Percentiles rank a stretch among this genome's conserved stretches.
phyloP scores from a whole-genome alignment of 1,140 invertebrate genomes.

The Megalopta genalis region DNA sequence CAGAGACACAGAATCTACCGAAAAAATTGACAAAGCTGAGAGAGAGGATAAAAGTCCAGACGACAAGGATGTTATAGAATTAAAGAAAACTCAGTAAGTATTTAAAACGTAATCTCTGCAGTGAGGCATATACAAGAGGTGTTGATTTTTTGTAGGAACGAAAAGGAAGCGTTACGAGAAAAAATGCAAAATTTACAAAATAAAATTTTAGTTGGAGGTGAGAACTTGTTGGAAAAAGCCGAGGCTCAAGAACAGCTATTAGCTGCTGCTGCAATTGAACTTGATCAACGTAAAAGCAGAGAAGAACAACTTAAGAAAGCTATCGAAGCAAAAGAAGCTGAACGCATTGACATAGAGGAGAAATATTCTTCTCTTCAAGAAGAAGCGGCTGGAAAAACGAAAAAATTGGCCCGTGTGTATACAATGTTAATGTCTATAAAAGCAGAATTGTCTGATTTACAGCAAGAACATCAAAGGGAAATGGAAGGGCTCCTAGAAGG shows the following conservation, averaged over 20 bases:
- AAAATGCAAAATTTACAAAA: conserved; percentile 95
- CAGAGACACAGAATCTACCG: conserved; percentile 61
- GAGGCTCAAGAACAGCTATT: conserved; percentile 95
- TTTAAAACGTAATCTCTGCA: conserved; percentile 3
- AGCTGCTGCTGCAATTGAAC: conserved; percentile 93
- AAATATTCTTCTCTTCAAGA: conserved; percentile 96
- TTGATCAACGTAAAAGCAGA: conserved; percentile 90
- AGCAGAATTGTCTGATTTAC: conserved; percentile 92
- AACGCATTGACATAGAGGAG: conserved; percentile 97
- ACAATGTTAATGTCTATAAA: conserved; percentile 90
- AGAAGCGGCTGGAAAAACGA: conserved; percentile 93
- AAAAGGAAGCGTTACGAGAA: conserved; percentile 88
- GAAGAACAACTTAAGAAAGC: conserved; percentile 91
- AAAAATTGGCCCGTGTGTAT: conserved; percentile 95
- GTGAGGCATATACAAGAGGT: background rate
- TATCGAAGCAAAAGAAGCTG: conserved; percentile 93
- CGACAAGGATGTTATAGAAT: conserved; percentile 76
- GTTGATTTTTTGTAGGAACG: conserved; percentile 81
- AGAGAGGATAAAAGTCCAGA: conserved; percentile 76
- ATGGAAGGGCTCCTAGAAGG: conserved; percentile 97
- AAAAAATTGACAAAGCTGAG: conserved; percentile 75
- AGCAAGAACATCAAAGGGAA: conserved; percentile 96
- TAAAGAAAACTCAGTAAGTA: conserved; percentile 78
- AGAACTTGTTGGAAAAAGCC: conserved; percentile 98
- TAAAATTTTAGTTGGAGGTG: conserved; percentile 98